Evolutionary conservation across 2,888 invertebrate species (phyloP), one percentile per base, ranked within the genome.

Genomic region (Congeria kusceri): DNA sequence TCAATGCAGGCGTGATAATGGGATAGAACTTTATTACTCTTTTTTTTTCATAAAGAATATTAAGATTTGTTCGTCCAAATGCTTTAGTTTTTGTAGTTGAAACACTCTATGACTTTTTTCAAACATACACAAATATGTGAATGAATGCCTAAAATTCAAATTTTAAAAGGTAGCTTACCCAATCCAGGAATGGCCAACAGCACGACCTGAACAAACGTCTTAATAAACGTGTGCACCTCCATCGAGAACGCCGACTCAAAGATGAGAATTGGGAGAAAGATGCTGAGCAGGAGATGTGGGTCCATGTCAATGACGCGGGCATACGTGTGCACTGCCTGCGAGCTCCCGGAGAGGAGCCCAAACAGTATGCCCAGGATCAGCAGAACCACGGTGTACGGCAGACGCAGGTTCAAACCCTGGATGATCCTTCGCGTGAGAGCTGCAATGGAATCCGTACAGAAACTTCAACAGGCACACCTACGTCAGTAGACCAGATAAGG

Each of bases 191-290:
- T 87, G 11, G 93, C 92, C 49, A 93, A 80, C 0, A 93, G 68
- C 18, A 93, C 65, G 32, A 93, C 91, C 80, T 93, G 93, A n/a
- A 87, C 75, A 44, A 92, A 83, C 13, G 91, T 89, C 73, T 91
- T 92, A 68, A 92, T 80, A 77, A 94, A 93, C 1, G 92, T 92
- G 77, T 94, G 93, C 11, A 92, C 88, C 59, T 94, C 93, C 91
- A 94, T 92, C 7, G 91, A 91, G 82, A 93, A 94, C 0, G 94
- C 93, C 1, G 93, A 93, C 74, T 94, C 94, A 86, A 94, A 94
- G 57, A 94, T 92, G 47, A 94, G 90, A 25, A 93, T 90, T 0
- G 94, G 94, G 53, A 94, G 87, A 73, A 94, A 94, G 39, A 93
- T 87, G 64, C 91, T 88, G 66, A 94, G 90, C 57, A 93, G 88